Percentiles rank a stretch among this genome's conserved stretches.
Conservation (phyloP, 2,797 vertebrate genomes). For the Gallinago stenura region DNA sequence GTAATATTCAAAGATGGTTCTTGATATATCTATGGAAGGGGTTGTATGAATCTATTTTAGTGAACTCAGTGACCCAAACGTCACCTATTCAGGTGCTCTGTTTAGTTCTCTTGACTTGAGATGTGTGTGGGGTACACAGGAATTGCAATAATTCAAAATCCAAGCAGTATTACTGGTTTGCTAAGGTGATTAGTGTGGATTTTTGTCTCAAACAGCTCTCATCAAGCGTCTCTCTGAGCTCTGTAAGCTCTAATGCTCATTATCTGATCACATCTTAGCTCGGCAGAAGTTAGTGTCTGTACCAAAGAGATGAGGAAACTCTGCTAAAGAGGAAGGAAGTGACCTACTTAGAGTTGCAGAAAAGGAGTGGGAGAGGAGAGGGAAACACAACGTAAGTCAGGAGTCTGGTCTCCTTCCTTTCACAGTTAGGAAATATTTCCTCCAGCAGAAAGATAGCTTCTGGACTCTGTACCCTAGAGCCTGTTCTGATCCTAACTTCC, state of each 20-base stretch:
- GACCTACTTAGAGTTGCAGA: background rate
- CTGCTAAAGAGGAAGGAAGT: conserved; percentile 20
- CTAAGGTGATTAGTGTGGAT: background rate
- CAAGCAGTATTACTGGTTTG: background rate
- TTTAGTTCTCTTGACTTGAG: background rate
- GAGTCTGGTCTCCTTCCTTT: background rate
- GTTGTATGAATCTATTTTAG: background rate
- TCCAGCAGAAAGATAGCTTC: background rate
- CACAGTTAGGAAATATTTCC: background rate
- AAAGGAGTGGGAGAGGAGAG: background rate
- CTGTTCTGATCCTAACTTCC: background rate
- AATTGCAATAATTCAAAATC: background rate
- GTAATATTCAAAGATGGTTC: background rate
- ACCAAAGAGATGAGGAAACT: background rate
- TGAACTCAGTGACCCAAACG: rapidly evolving
- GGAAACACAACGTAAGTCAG: background rate
- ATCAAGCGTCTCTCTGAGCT: background rate
- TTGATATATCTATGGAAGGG: background rate
- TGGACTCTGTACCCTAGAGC: background rate
- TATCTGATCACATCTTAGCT: background rate
- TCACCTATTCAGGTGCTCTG: background rate
- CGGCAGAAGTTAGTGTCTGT: background rate
- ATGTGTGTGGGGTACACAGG: background rate
- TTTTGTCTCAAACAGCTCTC: conserved; percentile 4
- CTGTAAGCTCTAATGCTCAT: background rate